These are phyloP conservation scores for Nematopogon swammerdamellus DNA, from an alignment of 2,888 invertebrate genomes.

Conservation along the genomic window DNA sequence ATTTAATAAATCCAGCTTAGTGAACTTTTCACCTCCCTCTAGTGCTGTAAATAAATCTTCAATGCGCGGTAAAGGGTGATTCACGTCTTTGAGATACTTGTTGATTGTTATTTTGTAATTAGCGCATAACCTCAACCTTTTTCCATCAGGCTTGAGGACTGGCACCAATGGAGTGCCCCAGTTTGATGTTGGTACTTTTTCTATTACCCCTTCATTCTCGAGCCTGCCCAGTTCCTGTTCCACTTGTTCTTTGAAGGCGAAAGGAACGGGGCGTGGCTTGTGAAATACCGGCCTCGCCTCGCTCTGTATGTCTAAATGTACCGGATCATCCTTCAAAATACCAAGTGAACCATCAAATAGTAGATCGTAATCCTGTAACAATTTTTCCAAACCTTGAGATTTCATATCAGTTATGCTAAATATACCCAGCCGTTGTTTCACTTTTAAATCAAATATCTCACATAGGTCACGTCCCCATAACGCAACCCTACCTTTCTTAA, in stretches of 20 bases:
- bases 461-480: too few species aligned
- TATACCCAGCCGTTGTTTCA: too few species aligned
- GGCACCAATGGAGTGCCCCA: constrained; percentile 25
- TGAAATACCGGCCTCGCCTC: constrained; percentile 12
- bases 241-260: constrained; percentile 13
- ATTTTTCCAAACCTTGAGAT: too few species aligned
- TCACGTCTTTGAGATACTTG: constrained; percentile 8
- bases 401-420: too few species aligned
- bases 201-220: constrained; percentile 12
- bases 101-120: constrained; percentile 11
- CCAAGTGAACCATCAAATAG: too few species aligned
- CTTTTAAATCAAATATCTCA: too few species aligned
- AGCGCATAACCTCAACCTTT: neutral
- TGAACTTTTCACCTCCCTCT: constrained; percentile 12
- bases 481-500: too few species aligned
- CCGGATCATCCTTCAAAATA: too few species aligned
- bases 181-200: constrained; percentile 12
- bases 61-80: constrained; percentile 13
- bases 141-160: constrained; percentile 20
- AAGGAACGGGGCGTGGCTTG: constrained; percentile 15
- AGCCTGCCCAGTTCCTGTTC: constrained; percentile 13
- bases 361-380: too few species aligned
- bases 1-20: constrained; percentile 11
- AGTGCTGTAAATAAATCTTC: constrained; percentile 12
- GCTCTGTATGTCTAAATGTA: neutral